These are phyloP conservation scores for Rhagonycha lutea DNA, from an alignment of 2,888 invertebrate species.

Conservation along the genomic window DNA sequence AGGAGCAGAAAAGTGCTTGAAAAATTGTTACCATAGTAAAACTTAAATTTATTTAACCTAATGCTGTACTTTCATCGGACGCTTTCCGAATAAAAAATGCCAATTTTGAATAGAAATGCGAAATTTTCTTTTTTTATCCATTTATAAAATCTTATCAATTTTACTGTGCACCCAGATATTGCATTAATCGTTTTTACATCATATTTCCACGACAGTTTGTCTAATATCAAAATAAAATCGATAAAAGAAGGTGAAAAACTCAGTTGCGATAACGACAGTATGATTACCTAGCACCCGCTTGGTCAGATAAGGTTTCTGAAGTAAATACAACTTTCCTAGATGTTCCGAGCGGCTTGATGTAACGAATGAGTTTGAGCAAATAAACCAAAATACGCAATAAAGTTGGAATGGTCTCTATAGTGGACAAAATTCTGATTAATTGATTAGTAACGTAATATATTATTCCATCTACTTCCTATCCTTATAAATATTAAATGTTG, in stretches of 20 bases:
- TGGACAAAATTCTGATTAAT: constrained; percentile 2
- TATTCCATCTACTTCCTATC: neutral
- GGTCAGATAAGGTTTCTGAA: constrained; percentile 44
- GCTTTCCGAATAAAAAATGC: constrained; percentile 14
- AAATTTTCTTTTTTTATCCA: neutral
- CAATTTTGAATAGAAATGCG: neutral
- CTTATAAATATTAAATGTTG: neutral
- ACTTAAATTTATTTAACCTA: neutral
- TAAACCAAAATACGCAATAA: constrained; percentile 12
- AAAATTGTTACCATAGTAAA: neutral
- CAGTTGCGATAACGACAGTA: constrained; percentile 41
- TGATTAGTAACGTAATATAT: neutral
- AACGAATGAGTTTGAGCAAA: constrained; percentile 8
- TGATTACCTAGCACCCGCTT: constrained; percentile 44
- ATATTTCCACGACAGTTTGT: constrained; percentile 18
- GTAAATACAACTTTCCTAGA: constrained; percentile 37
- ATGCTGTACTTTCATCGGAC: neutral
- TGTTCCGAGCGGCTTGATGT: constrained; percentile 6
- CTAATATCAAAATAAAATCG: constrained; percentile 12
- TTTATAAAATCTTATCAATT: constrained; percentile 6
- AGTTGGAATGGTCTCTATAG: constrained; percentile 4
- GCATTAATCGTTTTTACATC: constrained; percentile 14
- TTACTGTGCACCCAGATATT: constrained; percentile 1
- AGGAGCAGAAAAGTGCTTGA: neutral
- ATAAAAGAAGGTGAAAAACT: constrained; percentile 16